Evolutionary conservation across 2,113 vertebrate genomes (phyloP).

Genomic region (Pseudonaja textilis): DNA sequence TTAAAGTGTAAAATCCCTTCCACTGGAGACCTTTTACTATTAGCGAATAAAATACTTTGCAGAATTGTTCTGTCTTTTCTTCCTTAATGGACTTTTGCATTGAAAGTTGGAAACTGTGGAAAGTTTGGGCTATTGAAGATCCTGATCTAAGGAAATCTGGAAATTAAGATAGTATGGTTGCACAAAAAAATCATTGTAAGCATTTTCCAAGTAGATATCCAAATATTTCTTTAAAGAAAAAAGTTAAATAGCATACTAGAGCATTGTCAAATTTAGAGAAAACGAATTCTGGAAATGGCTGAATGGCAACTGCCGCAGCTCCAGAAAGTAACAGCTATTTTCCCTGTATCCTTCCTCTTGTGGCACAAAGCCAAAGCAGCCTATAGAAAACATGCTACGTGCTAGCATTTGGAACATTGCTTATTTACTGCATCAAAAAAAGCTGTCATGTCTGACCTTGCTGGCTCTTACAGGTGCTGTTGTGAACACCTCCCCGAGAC

Average conservation of each 20-base stretch:
- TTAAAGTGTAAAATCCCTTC: neutral
- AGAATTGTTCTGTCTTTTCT: neutral
- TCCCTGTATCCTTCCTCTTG: neutral
- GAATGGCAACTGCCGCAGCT: neutral
- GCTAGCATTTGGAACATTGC: neutral
- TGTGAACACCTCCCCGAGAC: accelerated
- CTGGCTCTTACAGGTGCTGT: neutral
- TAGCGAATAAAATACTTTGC: neutral
- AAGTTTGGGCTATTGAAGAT: neutral
- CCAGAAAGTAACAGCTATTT: neutral
- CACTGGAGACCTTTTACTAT: neutral
- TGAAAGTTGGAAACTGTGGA: neutral
- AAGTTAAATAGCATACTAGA: neutral
- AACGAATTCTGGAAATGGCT: neutral
- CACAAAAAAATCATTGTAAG: neutral
- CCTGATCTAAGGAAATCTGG: neutral
- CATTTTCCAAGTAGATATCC: neutral
- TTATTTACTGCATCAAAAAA: neutral
- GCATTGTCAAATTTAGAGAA: neutral
- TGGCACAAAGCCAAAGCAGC: neutral
- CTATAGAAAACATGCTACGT: neutral
- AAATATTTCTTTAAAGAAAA: neutral
- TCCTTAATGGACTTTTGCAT: neutral
- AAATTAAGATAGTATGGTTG: neutral
- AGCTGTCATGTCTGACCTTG: neutral